These are phyloP conservation scores for Ciconia stormi DNA, from an alignment of 2,113 vertebrate species.

Conservation along the genomic window DNA sequence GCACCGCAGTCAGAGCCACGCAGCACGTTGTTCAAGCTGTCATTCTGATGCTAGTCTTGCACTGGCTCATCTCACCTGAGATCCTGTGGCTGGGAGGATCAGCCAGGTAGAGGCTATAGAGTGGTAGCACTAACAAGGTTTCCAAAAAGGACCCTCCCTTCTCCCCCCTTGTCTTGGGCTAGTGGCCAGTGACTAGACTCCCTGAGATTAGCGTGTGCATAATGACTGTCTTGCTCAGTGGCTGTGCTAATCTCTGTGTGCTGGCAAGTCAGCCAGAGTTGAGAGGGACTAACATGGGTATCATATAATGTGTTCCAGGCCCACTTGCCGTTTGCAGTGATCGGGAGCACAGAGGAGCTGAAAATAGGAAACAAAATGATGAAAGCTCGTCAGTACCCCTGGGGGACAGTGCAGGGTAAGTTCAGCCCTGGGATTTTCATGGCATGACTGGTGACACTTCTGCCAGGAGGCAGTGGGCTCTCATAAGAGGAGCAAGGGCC, in stretches of 20 bases:
- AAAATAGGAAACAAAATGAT: slow-evolving; percentile 99
- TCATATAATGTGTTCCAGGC: slow-evolving; percentile 78
- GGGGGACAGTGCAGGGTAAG: slow-evolving; percentile 96
- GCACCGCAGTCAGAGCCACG: not conserved
- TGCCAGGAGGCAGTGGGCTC: not conserved
- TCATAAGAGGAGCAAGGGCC: not conserved
- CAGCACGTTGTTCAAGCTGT: not conserved
- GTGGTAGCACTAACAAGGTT: slow-evolving; percentile 28
- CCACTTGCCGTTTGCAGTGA: slow-evolving; percentile 95
- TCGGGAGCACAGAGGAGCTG: slow-evolving; percentile 96
- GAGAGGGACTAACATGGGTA: not conserved
- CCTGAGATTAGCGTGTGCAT: not conserved
- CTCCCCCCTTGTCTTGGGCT: slow-evolving; percentile 5
- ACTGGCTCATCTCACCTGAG: slow-evolving; percentile 38
- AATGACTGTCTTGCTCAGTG: slow-evolving; percentile 21
- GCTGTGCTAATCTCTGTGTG: not conserved
- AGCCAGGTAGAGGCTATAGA: slow-evolving; percentile 53
- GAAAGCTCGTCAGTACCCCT: slow-evolving; percentile 96
- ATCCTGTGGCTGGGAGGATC: slow-evolving; percentile 50
- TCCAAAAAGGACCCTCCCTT: slow-evolving; percentile 27
- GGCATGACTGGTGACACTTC: not conserved
- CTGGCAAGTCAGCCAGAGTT: not conserved
- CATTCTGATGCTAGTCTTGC: slow-evolving; percentile 3
- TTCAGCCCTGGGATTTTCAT: not conserved
- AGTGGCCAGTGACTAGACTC: slow-evolving; percentile 43